Evolutionary conservation across 2,888 invertebrate species (phyloP).

Genomic region (Hypomecis punctinalis): DNA sequence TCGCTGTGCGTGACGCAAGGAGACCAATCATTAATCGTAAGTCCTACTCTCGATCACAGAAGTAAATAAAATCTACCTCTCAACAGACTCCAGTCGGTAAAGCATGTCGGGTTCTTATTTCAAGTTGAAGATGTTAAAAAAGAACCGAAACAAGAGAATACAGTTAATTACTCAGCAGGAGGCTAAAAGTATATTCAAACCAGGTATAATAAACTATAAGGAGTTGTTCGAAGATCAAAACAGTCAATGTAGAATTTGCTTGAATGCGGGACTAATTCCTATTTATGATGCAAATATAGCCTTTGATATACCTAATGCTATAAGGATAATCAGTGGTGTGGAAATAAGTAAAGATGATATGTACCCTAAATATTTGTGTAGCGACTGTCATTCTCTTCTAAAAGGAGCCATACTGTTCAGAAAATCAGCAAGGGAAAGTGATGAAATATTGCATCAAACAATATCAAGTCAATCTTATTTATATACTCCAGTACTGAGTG

Average conservation of each 20-base stretch:
- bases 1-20: no score
- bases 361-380: conserved; percentile 61
- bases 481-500: conserved; percentile 18
- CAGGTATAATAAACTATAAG: background rate
- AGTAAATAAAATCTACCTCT: no score
- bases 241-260: conserved; percentile 64
- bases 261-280: conserved; percentile 57
- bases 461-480: background rate
- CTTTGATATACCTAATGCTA: conserved; percentile 56
- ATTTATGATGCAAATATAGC: conserved; percentile 51
- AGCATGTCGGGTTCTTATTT: conserved; percentile 41
- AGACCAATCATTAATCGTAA: no score
- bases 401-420: conserved; percentile 59
- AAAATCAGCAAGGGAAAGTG: conserved; percentile 58
- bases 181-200: conserved; percentile 3
- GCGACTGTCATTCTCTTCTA: conserved; percentile 54
- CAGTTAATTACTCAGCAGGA: background rate
- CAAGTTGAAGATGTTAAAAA: conserved; percentile 36
- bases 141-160: conserved; percentile 22
- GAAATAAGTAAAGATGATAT: conserved; percentile 55
- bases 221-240: background rate
- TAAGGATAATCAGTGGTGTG: conserved; percentile 58
- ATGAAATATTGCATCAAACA: conserved; percentile 48
- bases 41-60: no score
- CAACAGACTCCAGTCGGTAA: no score